Evolutionary conservation across 1,140 invertebrate genomes (phyloP).

Genomic region (Limonius californicus): DNA sequence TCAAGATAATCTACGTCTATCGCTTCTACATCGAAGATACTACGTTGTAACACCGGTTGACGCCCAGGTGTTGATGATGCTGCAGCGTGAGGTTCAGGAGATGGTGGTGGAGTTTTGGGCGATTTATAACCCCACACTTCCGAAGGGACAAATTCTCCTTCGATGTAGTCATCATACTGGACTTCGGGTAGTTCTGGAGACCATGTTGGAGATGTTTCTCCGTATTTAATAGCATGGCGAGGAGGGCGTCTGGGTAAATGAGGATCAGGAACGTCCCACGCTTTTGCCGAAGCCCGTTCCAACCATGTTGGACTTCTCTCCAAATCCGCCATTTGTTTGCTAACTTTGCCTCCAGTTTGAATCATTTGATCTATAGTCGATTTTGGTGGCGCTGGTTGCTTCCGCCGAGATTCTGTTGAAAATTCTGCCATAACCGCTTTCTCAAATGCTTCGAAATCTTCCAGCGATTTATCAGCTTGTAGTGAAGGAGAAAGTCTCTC

Average conservation of each 20-base stretch:
- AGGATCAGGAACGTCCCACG: conserved; percentile 14
- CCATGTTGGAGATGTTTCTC: conserved; percentile 1
- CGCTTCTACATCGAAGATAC: background rate
- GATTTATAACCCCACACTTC: conserved; percentile 10
- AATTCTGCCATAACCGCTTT: too few relatives aligned
- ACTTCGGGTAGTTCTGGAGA: conserved; percentile 6
- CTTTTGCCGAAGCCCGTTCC: background rate
- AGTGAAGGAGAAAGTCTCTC: too few relatives aligned
- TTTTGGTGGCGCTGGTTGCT: too few relatives aligned
- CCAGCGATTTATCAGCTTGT: too few relatives aligned
- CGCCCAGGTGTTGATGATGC: background rate
- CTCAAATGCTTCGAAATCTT: too few relatives aligned
- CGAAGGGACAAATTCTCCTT: background rate
- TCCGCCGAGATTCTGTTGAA: too few relatives aligned
- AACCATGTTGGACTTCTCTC: background rate
- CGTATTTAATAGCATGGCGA: background rate
- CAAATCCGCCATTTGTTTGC: too few relatives aligned
- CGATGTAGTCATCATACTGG: background rate
- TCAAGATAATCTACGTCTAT: background rate
- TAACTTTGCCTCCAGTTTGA: too few relatives aligned
- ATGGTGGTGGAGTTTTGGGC: conserved; percentile 14
- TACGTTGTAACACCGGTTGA: background rate
- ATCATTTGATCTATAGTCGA: too few relatives aligned
- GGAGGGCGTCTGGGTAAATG: background rate
- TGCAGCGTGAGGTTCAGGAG: background rate